Base-by-base conservation (phyloP, 2,797 vertebrate species). In the Trematomus bernacchii region DNA sequence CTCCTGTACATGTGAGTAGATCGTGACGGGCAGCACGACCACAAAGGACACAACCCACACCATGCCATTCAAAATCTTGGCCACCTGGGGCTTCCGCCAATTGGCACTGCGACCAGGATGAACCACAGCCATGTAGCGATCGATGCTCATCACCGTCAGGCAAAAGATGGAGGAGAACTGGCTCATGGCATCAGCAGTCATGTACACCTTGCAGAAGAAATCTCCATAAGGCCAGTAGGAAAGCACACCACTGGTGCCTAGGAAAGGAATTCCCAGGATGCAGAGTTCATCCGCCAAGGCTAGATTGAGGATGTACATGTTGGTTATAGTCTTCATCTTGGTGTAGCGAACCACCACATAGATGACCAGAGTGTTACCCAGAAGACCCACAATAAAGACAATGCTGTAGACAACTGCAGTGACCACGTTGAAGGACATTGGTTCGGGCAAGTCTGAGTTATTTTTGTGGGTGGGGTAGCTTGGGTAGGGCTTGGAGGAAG, bases 131-230 rank as follows among this genome's bases (percentile, higher is more conserved):
- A 99, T 90, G 89, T 97, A 99, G 23, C 97, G 97, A 62, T 99
- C 98, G 18, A 98, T 96, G 79, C 97, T 99, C 98, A 99, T 99
- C 80, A 98, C 93, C 0, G 96, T 99, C 89, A 99, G 92, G 85
- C 97, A 98, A 85, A 98, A 99, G 84, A 96, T 97, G 86, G 97
- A 98, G 64, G 96, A 96, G 86, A 99, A 99, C 80, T 99, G 98
- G 90, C 97, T 98, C 90, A 99, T 94, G 62, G 96, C 92, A 0
- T 99, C 98, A 14, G 96, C 91, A 0, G 97, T 96, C 95, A 97
- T 97, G 67, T 95, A 95, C 78, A 98, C 84, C 13, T 97, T 95
- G 85, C 98, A 99, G 30, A 98, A 90, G 66, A 97, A 95, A 18
- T 95, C 89, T 4, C 97, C 97, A 0, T 96, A 99, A 0, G 97